Evolutionary conservation across 2,797 vertebrate genomes (phyloP), one percentile per base, ranked within the genome.

Genomic region (Chaunax sp.): DNA sequence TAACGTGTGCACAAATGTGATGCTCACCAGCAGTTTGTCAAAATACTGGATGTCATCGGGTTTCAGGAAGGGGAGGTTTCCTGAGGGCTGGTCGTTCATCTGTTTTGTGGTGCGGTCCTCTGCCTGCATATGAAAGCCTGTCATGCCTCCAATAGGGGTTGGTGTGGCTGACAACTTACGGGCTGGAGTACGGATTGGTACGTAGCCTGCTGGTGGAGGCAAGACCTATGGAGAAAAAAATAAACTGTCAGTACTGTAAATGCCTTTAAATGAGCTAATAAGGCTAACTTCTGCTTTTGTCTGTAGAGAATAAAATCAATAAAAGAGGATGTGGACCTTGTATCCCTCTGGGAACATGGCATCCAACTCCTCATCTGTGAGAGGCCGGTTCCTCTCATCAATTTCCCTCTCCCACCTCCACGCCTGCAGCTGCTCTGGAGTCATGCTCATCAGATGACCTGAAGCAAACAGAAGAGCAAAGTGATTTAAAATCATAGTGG

Each of bases 371-470:
- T 99, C 98, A 43, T 99, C 98, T 63, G 98, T 98, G 47, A 99
- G 95, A 0, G 98, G 98, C 5, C 98, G 94, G 83, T 99, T 99
- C 86, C 98, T 94, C 82, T 99, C 98, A 78, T 99, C 98, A 37
- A 99, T 99, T 78, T 99, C 98, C 68, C 98, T 93, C 87, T 99
- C 98, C 98, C 98, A 99, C 2, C 98, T 91, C 98, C 98, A 99
- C 1, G 98, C 98, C 81, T 99, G 98, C 79, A 99, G 95, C 81
- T 99, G 98, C 83, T 99, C 98, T 38, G 98, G 98, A 69, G 98
- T 99, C 98, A 99, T 99, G 88, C 97, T 99, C 97, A 99, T 99
- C 73, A 99, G 93, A 82, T 99, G 98, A 84, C 98, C 98, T 99
- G 72, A 61, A 60, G 50, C 0, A 72, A 69, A 69, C 16, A 18